Base-by-base conservation (phyloP, 2,113 vertebrate species). In the Pedionomus torquatus region DNA sequence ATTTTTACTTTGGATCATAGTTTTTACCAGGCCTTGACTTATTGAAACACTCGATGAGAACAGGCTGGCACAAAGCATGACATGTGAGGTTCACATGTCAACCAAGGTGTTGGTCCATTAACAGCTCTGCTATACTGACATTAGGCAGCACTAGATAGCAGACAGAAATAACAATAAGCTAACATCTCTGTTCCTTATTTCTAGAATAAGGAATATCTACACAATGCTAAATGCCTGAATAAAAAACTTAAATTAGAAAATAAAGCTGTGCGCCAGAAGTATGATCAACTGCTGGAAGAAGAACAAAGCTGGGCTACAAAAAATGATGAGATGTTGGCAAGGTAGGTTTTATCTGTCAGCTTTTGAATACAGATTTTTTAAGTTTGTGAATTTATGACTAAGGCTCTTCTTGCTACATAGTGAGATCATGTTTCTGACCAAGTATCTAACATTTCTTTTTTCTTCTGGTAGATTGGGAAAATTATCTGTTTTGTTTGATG, bases 271-370 rank as follows among this genome's bases (percentile, higher is more conserved):
- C 8, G 0, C 41, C 86, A 12, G 11, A 94, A 97, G 49, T 94
- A 79, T 39, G 83, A 69, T 46, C 13, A 54, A 37, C 55, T 57
- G 28, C 28, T 61, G 33, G 68, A 26, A 28, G 95, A 98, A n/a
- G 87, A 98, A 39, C 28, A 96, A 6, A 43, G 55, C 17, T 44
- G 57, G 52, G 44, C 31, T 77, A 3, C 23, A 2, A 55, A 86
- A 85, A 96, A 80, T 52, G 33, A 43, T 35, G 80, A 82, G 21
- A 7, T 83, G 11, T 7, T 52, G 12, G 52, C 80, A 44, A 93
- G 97, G 98, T 98, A 97, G 33, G 96, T 96, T 81, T 87, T 80
- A 55, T 11, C 37, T 63, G 8, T 65, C 17, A 37, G 37, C 43
- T 65, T 79, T 89, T 57, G 33, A 69, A 81, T 43, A 48, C 31